phyloP scores from a whole-genome alignment of 2,888 invertebrate genomes.

The Xestoiulus laeticollis region DNA sequence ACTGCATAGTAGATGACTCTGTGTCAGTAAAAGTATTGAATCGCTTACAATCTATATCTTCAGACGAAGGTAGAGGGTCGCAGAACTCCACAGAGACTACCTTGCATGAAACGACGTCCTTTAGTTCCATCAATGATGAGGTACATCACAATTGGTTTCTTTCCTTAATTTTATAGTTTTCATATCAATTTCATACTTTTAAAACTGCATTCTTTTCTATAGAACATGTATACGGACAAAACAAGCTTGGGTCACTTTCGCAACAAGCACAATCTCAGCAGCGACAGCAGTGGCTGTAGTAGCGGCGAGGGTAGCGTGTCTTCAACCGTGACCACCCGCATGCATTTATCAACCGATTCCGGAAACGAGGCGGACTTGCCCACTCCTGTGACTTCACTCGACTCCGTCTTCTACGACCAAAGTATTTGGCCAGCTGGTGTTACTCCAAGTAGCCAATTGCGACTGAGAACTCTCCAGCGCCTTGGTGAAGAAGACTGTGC shows the following conservation, averaged over 20 bases:
- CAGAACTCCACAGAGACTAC: neutral
- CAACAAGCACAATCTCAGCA: conserved; percentile 50
- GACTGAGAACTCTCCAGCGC: conserved; percentile 13
- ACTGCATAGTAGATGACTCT: neutral
- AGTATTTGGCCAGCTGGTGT: neutral
- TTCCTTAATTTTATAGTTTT: neutral
- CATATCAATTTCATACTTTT: no score
- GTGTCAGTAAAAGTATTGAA: neutral
- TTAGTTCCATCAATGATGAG: conserved; percentile 39
- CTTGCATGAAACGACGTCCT: neutral
- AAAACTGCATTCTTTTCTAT: neutral
- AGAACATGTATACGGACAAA: neutral
- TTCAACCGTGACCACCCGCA: conserved; percentile 51
- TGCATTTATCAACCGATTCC: conserved; percentile 51
- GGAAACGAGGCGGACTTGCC: conserved; percentile 53
- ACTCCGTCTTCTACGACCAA: conserved; percentile 46
- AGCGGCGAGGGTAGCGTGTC: conserved; percentile 52
- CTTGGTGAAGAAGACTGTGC: neutral
- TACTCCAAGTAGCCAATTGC: neutral
- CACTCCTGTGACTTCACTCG: conserved; percentile 46
- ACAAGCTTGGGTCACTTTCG: conserved; percentile 17
- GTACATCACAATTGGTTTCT: no score
- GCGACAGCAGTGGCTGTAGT: conserved; percentile 54
- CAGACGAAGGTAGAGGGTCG: neutral
- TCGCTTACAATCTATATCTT: conserved; percentile 19